A percentile compares a stretch with the other conserved stretches of the same genome.
Conservation (phyloP, 2,888 invertebrate genomes). For the Neocrepidodera transversa region DNA sequence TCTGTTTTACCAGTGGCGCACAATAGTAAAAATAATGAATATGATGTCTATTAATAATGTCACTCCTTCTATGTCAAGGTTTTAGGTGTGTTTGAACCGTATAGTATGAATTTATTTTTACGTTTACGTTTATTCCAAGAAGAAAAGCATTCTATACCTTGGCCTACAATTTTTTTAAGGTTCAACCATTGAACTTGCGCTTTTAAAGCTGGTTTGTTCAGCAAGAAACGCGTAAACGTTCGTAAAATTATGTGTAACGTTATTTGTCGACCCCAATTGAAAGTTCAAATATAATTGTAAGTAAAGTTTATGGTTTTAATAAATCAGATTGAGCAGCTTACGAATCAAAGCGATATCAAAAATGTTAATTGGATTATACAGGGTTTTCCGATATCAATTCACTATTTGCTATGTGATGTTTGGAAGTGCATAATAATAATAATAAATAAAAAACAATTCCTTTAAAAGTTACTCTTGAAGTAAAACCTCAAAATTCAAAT, state of each 20-base stretch:
- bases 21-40: too few species aligned
- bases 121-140: conserved; percentile 28
- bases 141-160: conserved; percentile 29
- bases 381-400: too few species aligned
- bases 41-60: conserved; percentile 5
- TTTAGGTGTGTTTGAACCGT: conserved; percentile 7
- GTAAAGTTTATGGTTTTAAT: background rate
- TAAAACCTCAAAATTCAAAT: too few species aligned
- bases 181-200: conserved; percentile 16
- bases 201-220: conserved; percentile 11
- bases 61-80: conserved; percentile 15
- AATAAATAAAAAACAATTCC: too few species aligned
- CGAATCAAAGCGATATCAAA: background rate
- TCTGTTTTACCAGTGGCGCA: too few species aligned
- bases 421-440: too few species aligned
- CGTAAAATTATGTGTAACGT: background rate
- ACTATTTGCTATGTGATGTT: too few species aligned
- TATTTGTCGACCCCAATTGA: conserved; percentile 1
- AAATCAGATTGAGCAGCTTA: background rate
- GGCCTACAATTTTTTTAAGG: conserved; percentile 30
- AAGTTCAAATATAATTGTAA: background rate
- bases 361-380: too few species aligned
- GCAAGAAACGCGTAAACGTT: conserved; percentile 5
- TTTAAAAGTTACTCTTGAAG: too few species aligned
- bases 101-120: conserved; percentile 31